Evolutionary conservation across 2,113 vertebrate genomes (phyloP).

Genomic region (Colius striatus): DNA sequence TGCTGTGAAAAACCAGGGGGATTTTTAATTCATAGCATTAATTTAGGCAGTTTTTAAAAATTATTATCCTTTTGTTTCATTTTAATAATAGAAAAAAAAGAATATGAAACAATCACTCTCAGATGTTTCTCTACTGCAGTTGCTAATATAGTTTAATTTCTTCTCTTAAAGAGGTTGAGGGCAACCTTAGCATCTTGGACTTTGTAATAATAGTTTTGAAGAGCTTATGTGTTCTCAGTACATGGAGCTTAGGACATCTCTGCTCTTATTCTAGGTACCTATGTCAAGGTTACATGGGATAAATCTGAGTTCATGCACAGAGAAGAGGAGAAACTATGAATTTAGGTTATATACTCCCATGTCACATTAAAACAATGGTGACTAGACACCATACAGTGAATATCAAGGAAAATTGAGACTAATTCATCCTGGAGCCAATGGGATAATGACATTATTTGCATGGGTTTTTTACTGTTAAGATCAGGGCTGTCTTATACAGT

Average conservation of each 20-base stretch:
- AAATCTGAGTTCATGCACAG: background rate
- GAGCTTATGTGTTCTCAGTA: background rate
- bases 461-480: background rate
- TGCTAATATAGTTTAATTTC: background rate
- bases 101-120: background rate
- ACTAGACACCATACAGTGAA: background rate
- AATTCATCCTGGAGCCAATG: background rate
- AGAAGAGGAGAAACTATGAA: background rate
- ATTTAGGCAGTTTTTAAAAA: background rate
- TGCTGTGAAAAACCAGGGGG: constrained; percentile 1
- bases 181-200: background rate
- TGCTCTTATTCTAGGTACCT: background rate
- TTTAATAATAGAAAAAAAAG: background rate
- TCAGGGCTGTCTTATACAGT: background rate
- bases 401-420: background rate
- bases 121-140: background rate
- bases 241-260: background rate
- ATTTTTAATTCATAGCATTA: constrained; percentile 21
- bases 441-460: background rate
- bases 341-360: background rate
- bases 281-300: background rate
- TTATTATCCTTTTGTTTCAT: background rate
- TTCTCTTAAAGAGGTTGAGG: background rate
- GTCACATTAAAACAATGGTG: background rate
- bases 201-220: background rate